Evolutionary conservation across 2,888 invertebrate species (phyloP).

Genomic region (Palloptera scutellata): DNA sequence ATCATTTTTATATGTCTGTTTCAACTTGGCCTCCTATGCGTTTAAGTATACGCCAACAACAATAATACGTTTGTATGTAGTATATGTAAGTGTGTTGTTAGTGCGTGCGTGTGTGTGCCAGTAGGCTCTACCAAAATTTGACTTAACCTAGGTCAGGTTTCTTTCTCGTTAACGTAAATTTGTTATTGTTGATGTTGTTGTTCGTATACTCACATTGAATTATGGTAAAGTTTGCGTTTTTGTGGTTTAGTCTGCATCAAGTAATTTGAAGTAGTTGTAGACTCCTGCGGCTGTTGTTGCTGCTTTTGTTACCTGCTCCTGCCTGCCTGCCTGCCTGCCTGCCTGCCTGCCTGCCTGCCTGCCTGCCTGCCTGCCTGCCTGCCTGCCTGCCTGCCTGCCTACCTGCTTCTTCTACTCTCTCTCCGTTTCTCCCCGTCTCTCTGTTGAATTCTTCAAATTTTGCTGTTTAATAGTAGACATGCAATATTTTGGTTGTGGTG

Average conservation of each 20-base stretch:
- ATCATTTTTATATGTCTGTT: constrained; percentile 6
- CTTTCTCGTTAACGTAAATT: constrained; percentile 2
- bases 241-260: constrained; percentile 19
- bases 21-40: no score
- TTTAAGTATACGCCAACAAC: constrained; percentile 15
- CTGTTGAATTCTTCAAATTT: neutral
- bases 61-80: neutral
- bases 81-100: constrained; percentile 4
- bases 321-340: constrained; percentile 16
- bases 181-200: constrained; percentile 18
- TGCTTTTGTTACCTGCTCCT: neutral
- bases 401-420: constrained; percentile 1
- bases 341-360: constrained; percentile 12
- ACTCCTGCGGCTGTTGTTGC: constrained; percentile 1
- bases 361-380: constrained; percentile 15
- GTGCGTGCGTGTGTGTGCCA: constrained; percentile 7
- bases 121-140: constrained; percentile 50
- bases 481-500: constrained; percentile 31
- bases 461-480: constrained; percentile 16
- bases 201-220: constrained; percentile 4
- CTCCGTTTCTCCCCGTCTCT: no score
- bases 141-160: constrained; percentile 55
- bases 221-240: constrained; percentile 20
- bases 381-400: constrained; percentile 17
- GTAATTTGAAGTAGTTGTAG: constrained; percentile 9